A percentile compares a stretch with the other conserved stretches of the same genome.
phyloP scores from a whole-genome alignment of 2,797 vertebrate genomes.

The Halcyon chelicuti region DNA sequence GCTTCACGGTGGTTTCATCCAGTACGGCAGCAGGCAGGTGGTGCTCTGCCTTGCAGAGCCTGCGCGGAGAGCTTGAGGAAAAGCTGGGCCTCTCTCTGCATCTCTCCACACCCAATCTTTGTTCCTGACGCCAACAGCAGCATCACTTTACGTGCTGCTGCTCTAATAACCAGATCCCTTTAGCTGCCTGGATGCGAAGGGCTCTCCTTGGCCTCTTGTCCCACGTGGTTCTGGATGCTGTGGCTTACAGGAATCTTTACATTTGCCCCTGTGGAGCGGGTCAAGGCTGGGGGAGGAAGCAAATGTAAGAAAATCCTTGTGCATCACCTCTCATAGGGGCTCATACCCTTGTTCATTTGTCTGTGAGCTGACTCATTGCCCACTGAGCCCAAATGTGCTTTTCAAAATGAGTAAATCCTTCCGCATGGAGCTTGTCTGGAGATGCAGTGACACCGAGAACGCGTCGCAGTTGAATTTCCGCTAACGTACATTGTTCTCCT shows the following conservation, averaged over 20 bases:
- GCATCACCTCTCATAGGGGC: not conserved
- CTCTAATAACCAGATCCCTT: not conserved
- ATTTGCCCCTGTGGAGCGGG: rapidly evolving
- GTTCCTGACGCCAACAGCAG: not conserved
- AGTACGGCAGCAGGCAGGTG: not conserved
- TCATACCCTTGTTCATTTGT: not conserved
- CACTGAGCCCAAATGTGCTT: not conserved
- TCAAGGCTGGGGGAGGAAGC: not conserved
- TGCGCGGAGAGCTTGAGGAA: not conserved
- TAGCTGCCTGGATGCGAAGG: not conserved
- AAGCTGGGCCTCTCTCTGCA: not conserved
- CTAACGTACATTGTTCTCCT: not conserved
- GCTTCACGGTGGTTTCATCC: rapidly evolving
- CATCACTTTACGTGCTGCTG: rapidly evolving
- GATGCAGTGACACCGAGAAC: not conserved
- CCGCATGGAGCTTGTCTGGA: not conserved
- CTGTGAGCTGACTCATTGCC: not conserved
- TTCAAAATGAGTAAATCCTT: not conserved
- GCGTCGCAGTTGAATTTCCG: rapidly evolving
- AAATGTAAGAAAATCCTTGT: not conserved
- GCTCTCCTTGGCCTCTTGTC: not conserved
- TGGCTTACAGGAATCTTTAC: not conserved
- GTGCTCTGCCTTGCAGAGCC: not conserved
- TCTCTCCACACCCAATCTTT: not conserved
- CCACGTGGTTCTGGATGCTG: not conserved